Percentiles rank a stretch among this genome's conserved stretches.
Evolutionary conservation across 1,140 invertebrate species (phyloP).

Genomic region (Macrostomum lignano): DNA sequence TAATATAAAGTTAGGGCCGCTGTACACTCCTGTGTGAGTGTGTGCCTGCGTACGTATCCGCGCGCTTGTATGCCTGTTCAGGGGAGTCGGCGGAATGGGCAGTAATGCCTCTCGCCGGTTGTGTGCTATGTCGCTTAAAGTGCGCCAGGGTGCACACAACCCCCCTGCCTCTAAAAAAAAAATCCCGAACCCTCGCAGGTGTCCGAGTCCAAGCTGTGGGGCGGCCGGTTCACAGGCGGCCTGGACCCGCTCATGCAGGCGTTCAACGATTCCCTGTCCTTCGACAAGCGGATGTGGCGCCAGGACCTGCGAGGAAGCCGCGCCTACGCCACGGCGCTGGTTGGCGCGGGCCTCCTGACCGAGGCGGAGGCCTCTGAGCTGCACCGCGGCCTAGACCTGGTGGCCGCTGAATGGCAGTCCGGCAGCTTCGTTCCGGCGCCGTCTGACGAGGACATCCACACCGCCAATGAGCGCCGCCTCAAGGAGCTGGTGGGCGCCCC

Average conservation of each 20-base stretch:
- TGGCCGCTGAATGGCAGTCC: constrained; percentile 38
- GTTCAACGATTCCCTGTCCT: constrained; percentile 41
- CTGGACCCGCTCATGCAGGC: constrained; percentile 36
- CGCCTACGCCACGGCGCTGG: constrained; percentile 39
- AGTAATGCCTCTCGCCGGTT: too few species aligned
- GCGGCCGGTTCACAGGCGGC: constrained; percentile 39
- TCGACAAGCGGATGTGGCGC: constrained; percentile 40
- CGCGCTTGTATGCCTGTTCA: too few species aligned
- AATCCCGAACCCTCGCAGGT: too few species aligned
- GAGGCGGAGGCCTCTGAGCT: constrained; percentile 33
- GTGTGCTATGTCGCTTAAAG: too few species aligned
- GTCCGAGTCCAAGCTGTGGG: too few species aligned
- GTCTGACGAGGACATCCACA: constrained; percentile 51
- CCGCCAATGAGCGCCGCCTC: constrained; percentile 40
- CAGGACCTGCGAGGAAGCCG: constrained; percentile 41
- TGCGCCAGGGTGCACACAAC: too few species aligned
- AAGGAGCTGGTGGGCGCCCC: constrained; percentile 32
- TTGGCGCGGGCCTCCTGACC: constrained; percentile 34
- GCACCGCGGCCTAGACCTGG: constrained; percentile 34
- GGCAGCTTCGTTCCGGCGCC: constrained; percentile 31
- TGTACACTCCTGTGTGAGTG: too few species aligned
- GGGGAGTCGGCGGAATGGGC: too few species aligned
- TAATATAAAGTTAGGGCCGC: too few species aligned
- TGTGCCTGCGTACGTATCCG: too few species aligned
- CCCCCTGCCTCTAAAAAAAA: too few species aligned